These are phyloP conservation scores for Dissostichus mawsoni DNA, from an alignment of 2,113 vertebrate species.

Conservation along the genomic window DNA sequence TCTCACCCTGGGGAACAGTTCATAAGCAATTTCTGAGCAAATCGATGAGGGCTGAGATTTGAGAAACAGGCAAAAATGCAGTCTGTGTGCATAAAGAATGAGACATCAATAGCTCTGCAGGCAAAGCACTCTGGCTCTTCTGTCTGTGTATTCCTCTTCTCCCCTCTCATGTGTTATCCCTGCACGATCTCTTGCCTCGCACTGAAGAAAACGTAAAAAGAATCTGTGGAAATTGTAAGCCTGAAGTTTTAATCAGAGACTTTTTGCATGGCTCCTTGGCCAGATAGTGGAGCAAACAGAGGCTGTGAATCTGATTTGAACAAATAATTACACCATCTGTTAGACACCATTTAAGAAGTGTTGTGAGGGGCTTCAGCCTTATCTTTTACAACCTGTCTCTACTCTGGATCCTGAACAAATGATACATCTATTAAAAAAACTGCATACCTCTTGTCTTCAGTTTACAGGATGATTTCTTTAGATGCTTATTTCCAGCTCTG, in stretches of 20 bases:
- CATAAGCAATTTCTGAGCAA: background rate
- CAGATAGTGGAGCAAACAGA: conserved; percentile 24
- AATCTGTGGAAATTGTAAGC: background rate
- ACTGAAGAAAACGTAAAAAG: background rate
- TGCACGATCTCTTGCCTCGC: background rate
- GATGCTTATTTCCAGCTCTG: conserved; percentile 32
- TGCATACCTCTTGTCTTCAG: conserved; percentile 19
- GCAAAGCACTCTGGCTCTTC: conserved; percentile 12
- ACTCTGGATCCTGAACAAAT: background rate
- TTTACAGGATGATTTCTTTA: conserved; percentile 9
- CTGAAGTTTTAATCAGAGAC: conserved; percentile 1
- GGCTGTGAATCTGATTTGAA: conserved; percentile 17
- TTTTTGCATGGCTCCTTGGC: background rate
- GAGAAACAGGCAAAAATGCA: conserved; percentile 25
- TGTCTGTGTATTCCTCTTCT: conserved; percentile 19
- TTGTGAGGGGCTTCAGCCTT: conserved; percentile 5
- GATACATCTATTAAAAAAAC: conserved; percentile 10
- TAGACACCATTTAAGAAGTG: background rate
- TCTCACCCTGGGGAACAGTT: conserved; percentile 8
- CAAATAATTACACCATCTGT: conserved; percentile 44
- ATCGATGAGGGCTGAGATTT: conserved; percentile 21
- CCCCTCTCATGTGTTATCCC: background rate
- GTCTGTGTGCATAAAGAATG: conserved; percentile 28
- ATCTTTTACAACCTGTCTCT: conserved; percentile 3
- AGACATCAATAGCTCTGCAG: conserved; percentile 32